phyloP scores from a whole-genome alignment of 2,797 vertebrate genomes.

The Ctenochaetus hawaiiensis region DNA sequence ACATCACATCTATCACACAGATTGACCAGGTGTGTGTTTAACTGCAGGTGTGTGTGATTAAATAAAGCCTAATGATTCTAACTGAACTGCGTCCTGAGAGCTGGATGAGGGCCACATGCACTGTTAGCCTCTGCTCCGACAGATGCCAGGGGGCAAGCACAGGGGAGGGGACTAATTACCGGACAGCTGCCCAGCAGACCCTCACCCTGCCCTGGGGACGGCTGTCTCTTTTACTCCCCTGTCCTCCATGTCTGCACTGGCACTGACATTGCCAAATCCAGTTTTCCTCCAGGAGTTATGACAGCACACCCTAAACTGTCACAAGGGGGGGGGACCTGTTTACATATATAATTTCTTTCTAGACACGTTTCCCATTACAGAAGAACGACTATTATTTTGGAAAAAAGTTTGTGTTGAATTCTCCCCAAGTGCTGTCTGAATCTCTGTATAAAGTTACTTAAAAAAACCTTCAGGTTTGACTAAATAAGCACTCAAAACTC shows the following conservation, averaged over 20 bases:
- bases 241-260: conserved; percentile 69
- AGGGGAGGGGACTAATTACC: conserved; percentile 88
- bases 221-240: conserved; percentile 69
- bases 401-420: conserved; percentile 16
- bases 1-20: conserved; percentile 45
- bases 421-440: not conserved
- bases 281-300: conserved; percentile 44
- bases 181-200: conserved; percentile 88
- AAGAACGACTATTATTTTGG: conserved; percentile 7
- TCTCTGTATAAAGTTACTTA: not conserved
- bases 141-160: conserved; percentile 84
- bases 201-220: conserved; percentile 80
- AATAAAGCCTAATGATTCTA: conserved; percentile 84
- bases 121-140: conserved; percentile 78
- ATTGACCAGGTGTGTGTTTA: conserved; percentile 73
- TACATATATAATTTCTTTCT: conserved; percentile 39
- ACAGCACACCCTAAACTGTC: conserved; percentile 27
- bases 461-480: conserved; percentile 18
- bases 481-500: conserved; percentile 8
- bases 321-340: conserved; percentile 3
- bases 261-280: conserved; percentile 54
- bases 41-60: conserved; percentile 76
- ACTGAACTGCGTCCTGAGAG: conserved; percentile 79
- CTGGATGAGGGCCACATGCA: conserved; percentile 78
- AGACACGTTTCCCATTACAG: conserved; percentile 23